Evolutionary conservation across 2,113 vertebrate genomes (phyloP), one percentile per base, ranked within the genome.

Genomic region (Microtus pennsylvanicus): DNA sequence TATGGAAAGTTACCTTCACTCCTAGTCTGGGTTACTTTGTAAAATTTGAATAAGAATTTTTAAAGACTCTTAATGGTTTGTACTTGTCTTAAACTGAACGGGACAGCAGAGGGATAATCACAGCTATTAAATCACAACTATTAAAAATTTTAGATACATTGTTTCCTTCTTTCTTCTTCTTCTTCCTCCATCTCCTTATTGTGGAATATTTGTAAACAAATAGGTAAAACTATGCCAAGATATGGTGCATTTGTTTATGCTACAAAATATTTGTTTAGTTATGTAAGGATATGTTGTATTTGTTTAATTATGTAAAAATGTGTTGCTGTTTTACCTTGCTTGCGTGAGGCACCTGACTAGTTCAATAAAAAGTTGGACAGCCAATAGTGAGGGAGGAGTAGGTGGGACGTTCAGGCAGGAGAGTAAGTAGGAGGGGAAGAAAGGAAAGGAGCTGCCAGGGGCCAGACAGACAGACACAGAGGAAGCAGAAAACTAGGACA

Each of bases 21-120:
- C 47, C 70, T 70, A 72, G 42, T 5, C 26, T 77, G 67, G 38
- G 33, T 78, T 93, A 55, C 47, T 58, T 87, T 81, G 52, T 8
- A 61, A 90, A 95, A 65, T 13, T 55, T 65, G 55, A 92, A 42
- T 92, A 61, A 94, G 61, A 5, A 52, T 75, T 67, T 69, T 72
- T 86, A 61, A 61, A 61, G 61, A 61, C 85, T 75, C 21, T 91
- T 69, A 77, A 45, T 86, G 33, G 30, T 65, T 88, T 16, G 42
- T 74, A 94, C 24, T 94, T 91, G 69, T 58, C 81, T 89, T 89
- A 55, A 81, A n/a, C 67, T 70, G 50, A 76, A 67, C 61, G 92
- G 9, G 69, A 81, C 42, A 38, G 33, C n/a, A 76, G 77, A 81
- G 77, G 45, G 16, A 63, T 14, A 33, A 21, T 19, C 21, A 42